Percentiles rank a stretch among this genome's conserved stretches.
phyloP scores from a whole-genome alignment of 2,888 invertebrate species.

The Ophion costatus region DNA sequence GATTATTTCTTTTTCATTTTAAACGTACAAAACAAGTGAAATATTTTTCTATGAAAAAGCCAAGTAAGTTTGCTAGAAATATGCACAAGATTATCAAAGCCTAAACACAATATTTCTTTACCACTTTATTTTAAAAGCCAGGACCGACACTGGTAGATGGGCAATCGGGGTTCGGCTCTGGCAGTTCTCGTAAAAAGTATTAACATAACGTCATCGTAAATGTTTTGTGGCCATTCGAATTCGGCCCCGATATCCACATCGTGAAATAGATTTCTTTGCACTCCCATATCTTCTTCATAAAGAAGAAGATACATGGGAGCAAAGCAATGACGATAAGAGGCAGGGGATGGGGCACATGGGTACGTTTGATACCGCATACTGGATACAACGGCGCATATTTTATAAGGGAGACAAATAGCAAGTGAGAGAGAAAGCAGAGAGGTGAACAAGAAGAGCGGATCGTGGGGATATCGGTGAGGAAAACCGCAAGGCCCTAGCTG shows the following conservation, averaged over 20 bases:
- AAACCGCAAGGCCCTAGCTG: constrained; percentile 54
- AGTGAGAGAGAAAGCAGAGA: background rate
- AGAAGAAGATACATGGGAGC: background rate
- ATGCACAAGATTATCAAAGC: too few relatives aligned
- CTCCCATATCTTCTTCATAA: background rate
- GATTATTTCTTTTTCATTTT: too few relatives aligned
- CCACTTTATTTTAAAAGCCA: too few relatives aligned
- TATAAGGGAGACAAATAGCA: constrained; percentile 1
- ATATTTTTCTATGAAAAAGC: too few relatives aligned
- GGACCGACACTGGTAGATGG: too few relatives aligned
- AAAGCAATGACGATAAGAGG: background rate
- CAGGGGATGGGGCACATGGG: background rate
- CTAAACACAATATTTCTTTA: too few relatives aligned
- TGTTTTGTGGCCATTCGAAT: background rate
- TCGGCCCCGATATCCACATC: background rate
- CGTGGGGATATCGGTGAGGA: constrained; percentile 43
- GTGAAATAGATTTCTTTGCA: constrained; percentile 6
- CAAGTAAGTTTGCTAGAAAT: too few relatives aligned
- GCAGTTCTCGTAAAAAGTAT: background rate
- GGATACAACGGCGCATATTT: constrained; percentile 21
- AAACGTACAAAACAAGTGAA: too few relatives aligned
- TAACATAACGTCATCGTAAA: background rate
- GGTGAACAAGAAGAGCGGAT: constrained; percentile 6
- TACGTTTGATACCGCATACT: constrained; percentile 26
- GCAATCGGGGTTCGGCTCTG: too few relatives aligned